Conservation (phyloP, 2,888 invertebrate species). For the Harpagoxenus sublaevis region DNA sequence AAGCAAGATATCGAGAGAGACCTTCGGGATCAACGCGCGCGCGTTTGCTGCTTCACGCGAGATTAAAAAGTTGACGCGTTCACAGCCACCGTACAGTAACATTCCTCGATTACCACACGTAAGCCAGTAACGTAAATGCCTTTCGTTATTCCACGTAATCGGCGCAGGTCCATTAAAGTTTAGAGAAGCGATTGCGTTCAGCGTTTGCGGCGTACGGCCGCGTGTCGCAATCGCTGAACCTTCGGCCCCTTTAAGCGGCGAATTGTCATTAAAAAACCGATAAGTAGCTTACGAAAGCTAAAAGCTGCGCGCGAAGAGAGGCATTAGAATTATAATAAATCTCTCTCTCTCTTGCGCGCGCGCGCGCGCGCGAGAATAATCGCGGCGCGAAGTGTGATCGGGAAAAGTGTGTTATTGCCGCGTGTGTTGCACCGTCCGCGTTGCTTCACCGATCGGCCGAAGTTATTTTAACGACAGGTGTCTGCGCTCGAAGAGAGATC, state of each 20-base stretch:
- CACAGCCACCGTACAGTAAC: background rate
- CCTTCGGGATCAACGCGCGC: background rate
- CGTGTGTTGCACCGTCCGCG: no score
- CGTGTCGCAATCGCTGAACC: background rate
- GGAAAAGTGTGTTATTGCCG: slow-evolving; percentile 10
- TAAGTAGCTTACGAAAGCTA: slow-evolving; percentile 27
- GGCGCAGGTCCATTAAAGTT: slow-evolving; percentile 11
- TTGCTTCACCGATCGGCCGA: slow-evolving; percentile 28
- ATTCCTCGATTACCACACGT: slow-evolving; percentile 3
- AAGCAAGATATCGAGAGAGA: background rate
- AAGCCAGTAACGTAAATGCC: slow-evolving; percentile 15
- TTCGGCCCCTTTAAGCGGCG: background rate
- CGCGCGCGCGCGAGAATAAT: slow-evolving; percentile 3
- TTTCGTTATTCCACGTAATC: slow-evolving; percentile 23
- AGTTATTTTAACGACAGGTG: slow-evolving; percentile 33
- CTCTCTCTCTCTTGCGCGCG: background rate
- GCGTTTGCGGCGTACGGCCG: background rate
- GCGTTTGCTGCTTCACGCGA: background rate
- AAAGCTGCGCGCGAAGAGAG: background rate
- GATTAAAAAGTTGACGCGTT: slow-evolving; percentile 7
- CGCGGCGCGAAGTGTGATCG: background rate
- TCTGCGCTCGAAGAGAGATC: slow-evolving; percentile 19
- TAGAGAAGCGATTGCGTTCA: slow-evolving; percentile 5
- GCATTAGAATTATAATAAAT: slow-evolving; percentile 43
- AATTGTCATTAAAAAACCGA: background rate